Evolutionary conservation across 2,888 invertebrate species (phyloP), one percentile per base, ranked within the genome.

Genomic region (Torymus tubicola): DNA sequence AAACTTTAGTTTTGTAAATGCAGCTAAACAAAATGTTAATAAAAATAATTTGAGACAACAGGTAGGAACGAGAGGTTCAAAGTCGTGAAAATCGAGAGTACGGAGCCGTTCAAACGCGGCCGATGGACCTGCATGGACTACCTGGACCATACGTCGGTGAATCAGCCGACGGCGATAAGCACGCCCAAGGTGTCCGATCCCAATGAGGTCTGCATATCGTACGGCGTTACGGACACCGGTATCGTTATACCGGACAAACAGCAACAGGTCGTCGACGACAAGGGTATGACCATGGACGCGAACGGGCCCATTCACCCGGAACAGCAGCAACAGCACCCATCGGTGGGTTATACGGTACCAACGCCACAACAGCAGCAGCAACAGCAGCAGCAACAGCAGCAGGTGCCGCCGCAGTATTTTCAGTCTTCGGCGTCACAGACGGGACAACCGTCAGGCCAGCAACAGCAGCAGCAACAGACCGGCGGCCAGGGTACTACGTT

Each of bases 121-220:
- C 93, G 98, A 85, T 98, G 98, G 98, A 95, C 95, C 91, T 98
- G 98, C 91, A 96, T 97, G 95, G 98, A 98, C 91, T 98, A 96
- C 91, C 92, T 97, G 87, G 97, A 98, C 92, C 96, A 97, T 87
- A 95, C 95, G 86, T 92, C 90, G n/a, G 89, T 89, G 2, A 85
- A 91, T 90, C 86, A 90, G 55, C 83, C 89, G 11, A 88, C 86
- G 14, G 89, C 88, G 0, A 90, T 89, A 63, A 84, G 85, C 79
- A 87, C 88, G 0, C 85, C 88, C 0, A 91, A 90, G 78, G 87
- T 89, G 14, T 86, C 89, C 0, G 89, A 90, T 83, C 90, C 90
- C 0, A 90, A 91, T 82, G 90, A 91, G 83, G 90, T 91, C 21
- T 91, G 90, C 83, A 90, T 90, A 87, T 91, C 90, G 4, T 91